Base-by-base conservation (phyloP, 2,888 invertebrate genomes). In the Heliconius hortense region DNA sequence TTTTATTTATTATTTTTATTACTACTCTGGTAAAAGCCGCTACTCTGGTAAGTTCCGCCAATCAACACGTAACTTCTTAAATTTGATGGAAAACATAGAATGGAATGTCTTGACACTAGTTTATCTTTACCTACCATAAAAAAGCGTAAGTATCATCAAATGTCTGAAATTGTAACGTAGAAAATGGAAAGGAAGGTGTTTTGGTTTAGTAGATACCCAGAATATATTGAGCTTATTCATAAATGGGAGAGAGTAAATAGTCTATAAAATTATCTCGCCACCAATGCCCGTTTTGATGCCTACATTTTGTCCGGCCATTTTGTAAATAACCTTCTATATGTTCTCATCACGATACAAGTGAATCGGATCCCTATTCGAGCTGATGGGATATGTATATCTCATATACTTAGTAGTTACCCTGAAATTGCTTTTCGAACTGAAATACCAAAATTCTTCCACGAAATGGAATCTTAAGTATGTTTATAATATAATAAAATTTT, bases 261-360 rank as follows among this genome's bases (percentile, higher is more conserved):
- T 60, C 26, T 60, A 60, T 39, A 31, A 66, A 66, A 66, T n/a
- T 18, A 66, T 35, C n/a, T 39, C 39, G 5, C n/a, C 39, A 66
- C 21, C 39, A 39, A 24, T 31, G 53, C 28, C 53, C 28, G 21
- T 68, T 53, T 68, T 68, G 68, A 53, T 28, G 68, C 21, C 28
- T 53, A 53, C 53, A 53, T 68, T 68, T 53, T 68, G 48, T 68
- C 11, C n/a, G 48, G 43, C 28, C 28, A 48, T 68, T 64, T 64
- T 39, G 64, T 64, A 39, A 64, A 64, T 64, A 64, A 7, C 64
- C 24, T 64, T 24, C n/a, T 64, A 64, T 64, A 39, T 39, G 64
- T 64, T 35, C 39, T 64, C 64, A 64, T 39, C 64, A 35, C 35
- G n/a, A 64, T 64, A 64, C 64, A 39, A 64, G 64, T 64, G 39